Evolutionary conservation across 2,888 invertebrate species (phyloP).

Genomic region (Stenodema calcarata): DNA sequence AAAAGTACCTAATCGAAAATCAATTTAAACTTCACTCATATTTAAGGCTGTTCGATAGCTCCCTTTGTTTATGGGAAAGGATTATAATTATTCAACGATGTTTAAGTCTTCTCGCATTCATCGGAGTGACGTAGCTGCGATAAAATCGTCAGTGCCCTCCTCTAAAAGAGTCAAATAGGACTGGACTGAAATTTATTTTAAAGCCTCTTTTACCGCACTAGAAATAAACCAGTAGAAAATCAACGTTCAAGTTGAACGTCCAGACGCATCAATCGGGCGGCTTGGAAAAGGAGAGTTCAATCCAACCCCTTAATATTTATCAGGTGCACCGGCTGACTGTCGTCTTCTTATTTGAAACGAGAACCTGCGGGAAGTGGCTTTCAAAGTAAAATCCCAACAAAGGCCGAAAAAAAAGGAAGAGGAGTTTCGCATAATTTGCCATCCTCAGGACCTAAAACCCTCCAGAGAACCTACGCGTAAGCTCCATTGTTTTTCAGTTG

Average conservation of each 20-base stretch:
- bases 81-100: no score
- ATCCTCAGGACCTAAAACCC: not conserved
- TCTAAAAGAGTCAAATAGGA: not conserved
- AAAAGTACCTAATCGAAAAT: no score
- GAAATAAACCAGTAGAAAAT: not conserved
- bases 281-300: not conserved
- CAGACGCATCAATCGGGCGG: constrained; percentile 25
- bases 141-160: no score
- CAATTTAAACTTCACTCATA: no score
- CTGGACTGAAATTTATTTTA: not conserved
- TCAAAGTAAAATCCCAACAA: not conserved
- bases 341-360: not conserved
- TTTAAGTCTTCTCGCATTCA: no score
- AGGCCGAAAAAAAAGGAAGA: not conserved
- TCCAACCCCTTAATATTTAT: constrained; percentile 15
- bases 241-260: not conserved
- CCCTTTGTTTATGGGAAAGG: no score
- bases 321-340: not conserved
- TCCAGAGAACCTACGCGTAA: not conserved
- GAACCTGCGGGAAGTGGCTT: not conserved
- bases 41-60: no score
- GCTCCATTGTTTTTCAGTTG: not conserved
- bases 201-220: not conserved
- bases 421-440: constrained; percentile 27
- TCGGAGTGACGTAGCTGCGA: no score